These are phyloP conservation scores for Latrodectus elegans DNA, from an alignment of 2,888 invertebrate species.

Conservation along the genomic window DNA sequence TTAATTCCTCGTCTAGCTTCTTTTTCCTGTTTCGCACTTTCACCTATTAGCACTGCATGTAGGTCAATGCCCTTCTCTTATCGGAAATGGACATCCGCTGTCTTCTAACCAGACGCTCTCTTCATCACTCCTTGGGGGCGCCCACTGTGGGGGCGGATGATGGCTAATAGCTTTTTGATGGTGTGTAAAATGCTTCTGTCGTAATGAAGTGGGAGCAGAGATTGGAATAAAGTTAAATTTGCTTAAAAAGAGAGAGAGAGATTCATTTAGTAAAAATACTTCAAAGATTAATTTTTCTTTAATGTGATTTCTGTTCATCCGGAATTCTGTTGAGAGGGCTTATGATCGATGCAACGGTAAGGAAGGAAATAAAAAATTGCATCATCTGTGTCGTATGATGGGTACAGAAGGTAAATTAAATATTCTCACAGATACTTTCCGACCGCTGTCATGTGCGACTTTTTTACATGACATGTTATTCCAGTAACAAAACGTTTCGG, in stretches of 20 bases:
- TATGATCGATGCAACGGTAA: too few species aligned
- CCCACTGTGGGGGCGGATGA: too few species aligned
- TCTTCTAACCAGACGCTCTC: constrained; percentile 43
- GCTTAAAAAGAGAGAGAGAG: too few species aligned
- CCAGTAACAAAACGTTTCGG: constrained; percentile 14
- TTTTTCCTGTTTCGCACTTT: constrained; percentile 37
- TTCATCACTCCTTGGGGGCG: background rate
- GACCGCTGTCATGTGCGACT: constrained; percentile 34
- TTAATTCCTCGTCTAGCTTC: constrained; percentile 17
- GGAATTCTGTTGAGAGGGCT: too few species aligned
- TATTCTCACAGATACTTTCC: background rate
- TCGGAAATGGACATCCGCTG: constrained; percentile 64
- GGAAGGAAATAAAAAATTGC: background rate
- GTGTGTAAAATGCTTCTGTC: too few species aligned
- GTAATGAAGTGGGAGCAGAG: too few species aligned
- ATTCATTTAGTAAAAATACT: too few species aligned
- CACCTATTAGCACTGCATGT: constrained; percentile 49
- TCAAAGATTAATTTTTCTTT: too few species aligned
- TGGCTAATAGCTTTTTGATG: too few species aligned
- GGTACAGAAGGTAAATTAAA: background rate
- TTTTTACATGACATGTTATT: constrained; percentile 26
- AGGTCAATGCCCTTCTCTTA: constrained; percentile 41
- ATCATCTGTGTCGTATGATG: background rate
- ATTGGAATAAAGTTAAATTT: too few species aligned
- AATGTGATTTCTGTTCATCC: too few species aligned